Base-by-base conservation (phyloP, 2,113 vertebrate genomes). In the Polypterus senegalus region DNA sequence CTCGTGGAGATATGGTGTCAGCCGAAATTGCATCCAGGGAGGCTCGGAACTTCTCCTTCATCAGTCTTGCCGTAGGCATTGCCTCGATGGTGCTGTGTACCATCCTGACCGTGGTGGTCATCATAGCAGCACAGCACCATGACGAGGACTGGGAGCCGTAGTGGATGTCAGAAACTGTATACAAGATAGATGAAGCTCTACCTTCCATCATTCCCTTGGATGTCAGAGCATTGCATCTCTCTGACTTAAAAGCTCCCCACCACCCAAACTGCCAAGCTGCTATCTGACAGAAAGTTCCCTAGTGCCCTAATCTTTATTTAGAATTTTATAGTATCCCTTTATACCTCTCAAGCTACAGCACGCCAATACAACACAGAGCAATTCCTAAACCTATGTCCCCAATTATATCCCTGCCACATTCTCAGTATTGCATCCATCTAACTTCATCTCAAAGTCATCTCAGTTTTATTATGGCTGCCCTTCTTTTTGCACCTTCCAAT, bases 1-100 rank as follows among this genome's bases (percentile, higher is more conserved):
- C 92, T 58, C 83, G 91, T 48, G 92, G 92, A 10, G 92, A 94
- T 82, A 89, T 95, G 80, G 91, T 93, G 69, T 87, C 92, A 0
- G 92, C 92, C 1, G 92, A 95, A 77, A 94, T 94, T 51, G 92
- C 92, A 3, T 95, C 92, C 0, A 88, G 92, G 0, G 91, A 95
- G 73, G 92, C 92, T 0, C 88, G 92, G 54, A 95, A 95, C 79
- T 95, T 93, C 88, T 93, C 92, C 74, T 95, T 95, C 88, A 95
- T 95, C 82, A 93, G 91, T 74, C 73, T 95, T 79, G 92, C 92
- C 0, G 92, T 95, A 58, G 92, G 92, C 74, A 94, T 95, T 45
- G 91, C 92, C 52, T 91, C 92, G 73, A 93, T 95, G 66, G 92
- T 94, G 67, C 84, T 95, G 61, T 95, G 92, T 73, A 93, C 92